Evolutionary conservation across 2,888 invertebrate genomes (phyloP), one percentile per base, ranked within the genome.

Genomic region (Microctonus hyperodae): DNA sequence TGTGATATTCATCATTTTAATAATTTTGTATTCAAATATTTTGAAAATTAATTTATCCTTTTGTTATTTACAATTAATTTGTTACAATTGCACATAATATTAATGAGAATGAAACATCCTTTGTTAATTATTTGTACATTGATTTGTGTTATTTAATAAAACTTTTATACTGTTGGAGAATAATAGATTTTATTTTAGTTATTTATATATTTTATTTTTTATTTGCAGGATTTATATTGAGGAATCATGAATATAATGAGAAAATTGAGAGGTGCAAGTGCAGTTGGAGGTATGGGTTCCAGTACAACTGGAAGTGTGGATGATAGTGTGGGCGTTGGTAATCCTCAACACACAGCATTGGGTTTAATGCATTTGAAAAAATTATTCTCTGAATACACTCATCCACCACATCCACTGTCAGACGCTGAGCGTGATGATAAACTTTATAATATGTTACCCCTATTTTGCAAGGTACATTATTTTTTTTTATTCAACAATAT

Each of bases 391-490:
- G 98, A 98, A 84, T 97, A 96, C 81, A 92, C 93, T 37, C 96
- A 97, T 85, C 95, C 96, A 44, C 87, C 92, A 40, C 92, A 94
- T 76, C 90, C 92, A 2, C 87, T 95, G 13, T 88, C 90, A 50
- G 94, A 95, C 72, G 87, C 89, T 64, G 95, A 96, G 83, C 90
- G 92, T 79, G 97, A 98, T 86, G 94, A 94, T 80, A 96, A 96
- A 85, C 88, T 98, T 13, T 97, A 97, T 85, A 96, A 96, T 84
- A 97, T 99, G 96, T 87, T 99, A 81, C 98, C 98, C 64, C 87
- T 98, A 44, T 98, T 98, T 86, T 97, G 97, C 87, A 98, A 97
- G 90, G 97, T 96, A 87, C 78, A n/a, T n/a, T n/a, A n/a, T n/a
- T n/a, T n/a, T n/a, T n/a, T n/a, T n/a, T n/a, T n/a, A n/a, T n/a